Evolutionary conservation across 2,888 invertebrate species (phyloP), one percentile per base, ranked within the genome.

Genomic region (Coecobrya sp.): DNA sequence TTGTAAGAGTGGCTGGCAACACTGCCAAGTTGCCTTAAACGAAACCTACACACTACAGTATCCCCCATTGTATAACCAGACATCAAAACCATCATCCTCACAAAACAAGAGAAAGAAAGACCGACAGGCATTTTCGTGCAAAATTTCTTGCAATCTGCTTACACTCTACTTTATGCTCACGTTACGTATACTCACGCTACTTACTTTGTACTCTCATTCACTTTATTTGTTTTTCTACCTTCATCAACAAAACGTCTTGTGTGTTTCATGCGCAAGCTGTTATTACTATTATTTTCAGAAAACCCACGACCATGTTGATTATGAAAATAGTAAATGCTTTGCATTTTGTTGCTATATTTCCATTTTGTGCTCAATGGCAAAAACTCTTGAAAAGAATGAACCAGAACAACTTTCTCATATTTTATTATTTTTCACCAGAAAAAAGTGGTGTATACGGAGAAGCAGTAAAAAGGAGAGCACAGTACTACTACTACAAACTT

Each of bases 71-170:
- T 1, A 52, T 11, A 16, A 52, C 16, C 10, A 3, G 13, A 2
- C 59, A 59, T 59, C 59, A 19, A 19, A 59, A 59, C 59, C 59
- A 59, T 16, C 59, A 59, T 79, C 49, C 22, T 22, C 13, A 0
- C 52, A 22, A 36, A 76, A 49, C 11, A 49, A 45, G 25, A 76
- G 49, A 42, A n/a, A 52, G 49, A 16, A 86, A 55, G 45, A 27
- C 27, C 25, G 68, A 68, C 65, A 68, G 30, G 59, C 73, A 36
- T 87, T 87, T 62, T 76, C 45, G 62, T 87, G 76, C 76, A 45
- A 76, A 87, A 76, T 68, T 85, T 52, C 55, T 65, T 68, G 36
- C 85, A 85, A 68, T 68, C 68, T 85, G 25, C 68, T 84, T 73
- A 73, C 45, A 45, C 22, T 45, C 45, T n/a, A 36, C 36, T 22